phyloP scores from a whole-genome alignment of 2,888 invertebrate genomes.

The Acronicta aceris region DNA sequence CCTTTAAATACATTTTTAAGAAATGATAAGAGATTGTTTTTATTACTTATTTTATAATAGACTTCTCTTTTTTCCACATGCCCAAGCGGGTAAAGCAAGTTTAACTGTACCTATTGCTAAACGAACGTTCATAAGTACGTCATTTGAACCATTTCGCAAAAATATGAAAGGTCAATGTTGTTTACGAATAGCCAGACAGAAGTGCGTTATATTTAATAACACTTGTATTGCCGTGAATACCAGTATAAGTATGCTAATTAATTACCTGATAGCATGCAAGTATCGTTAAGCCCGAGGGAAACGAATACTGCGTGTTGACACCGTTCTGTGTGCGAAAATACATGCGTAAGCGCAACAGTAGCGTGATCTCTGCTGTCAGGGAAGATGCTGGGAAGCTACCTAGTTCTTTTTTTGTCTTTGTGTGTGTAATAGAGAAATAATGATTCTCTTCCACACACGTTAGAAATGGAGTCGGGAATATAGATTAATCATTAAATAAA shows the following conservation, averaged over 20 bases:
- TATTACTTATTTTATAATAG: too few species aligned
- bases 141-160: too few species aligned
- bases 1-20: too few species aligned
- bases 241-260: slow-evolving; percentile 24
- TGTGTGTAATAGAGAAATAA: neutral
- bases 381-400: slow-evolving; percentile 13
- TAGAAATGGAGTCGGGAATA: too few species aligned
- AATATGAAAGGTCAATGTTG: too few species aligned
- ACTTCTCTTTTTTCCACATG: too few species aligned
- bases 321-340: slow-evolving; percentile 24
- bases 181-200: too few species aligned
- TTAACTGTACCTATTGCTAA: too few species aligned
- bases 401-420: neutral
- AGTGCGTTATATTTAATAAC: slow-evolving; percentile 7
- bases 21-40: too few species aligned
- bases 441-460: neutral
- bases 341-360: slow-evolving; percentile 6
- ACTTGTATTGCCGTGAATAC: slow-evolving; percentile 17
- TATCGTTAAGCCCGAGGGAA: slow-evolving; percentile 5
- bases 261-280: slow-evolving; percentile 20
- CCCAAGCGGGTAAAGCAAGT: too few species aligned
- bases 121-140: too few species aligned
- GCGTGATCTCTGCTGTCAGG: slow-evolving; percentile 10
- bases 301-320: slow-evolving; percentile 17
- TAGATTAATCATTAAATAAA: too few species aligned